phyloP scores from a whole-genome alignment of 2,797 vertebrate species.

The Manis javanica region DNA sequence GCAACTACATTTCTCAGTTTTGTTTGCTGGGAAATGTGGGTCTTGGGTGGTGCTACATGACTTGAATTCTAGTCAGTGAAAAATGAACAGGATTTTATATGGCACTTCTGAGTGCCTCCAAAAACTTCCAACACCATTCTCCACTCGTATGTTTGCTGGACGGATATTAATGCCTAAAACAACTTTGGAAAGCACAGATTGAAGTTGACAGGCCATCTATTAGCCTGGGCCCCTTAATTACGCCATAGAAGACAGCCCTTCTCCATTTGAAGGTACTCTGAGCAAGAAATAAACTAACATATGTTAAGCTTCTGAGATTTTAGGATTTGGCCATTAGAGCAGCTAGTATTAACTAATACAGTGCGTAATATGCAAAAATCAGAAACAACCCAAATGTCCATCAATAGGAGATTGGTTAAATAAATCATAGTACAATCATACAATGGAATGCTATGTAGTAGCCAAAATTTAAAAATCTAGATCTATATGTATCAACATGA shows the following conservation, averaged over 20 bases:
- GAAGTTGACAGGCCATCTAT: not conserved
- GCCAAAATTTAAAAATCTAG: not conserved
- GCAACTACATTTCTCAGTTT: not conserved
- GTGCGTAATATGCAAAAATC: not conserved
- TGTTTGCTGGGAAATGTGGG: not conserved
- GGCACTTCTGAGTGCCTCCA: not conserved
- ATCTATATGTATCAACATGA: slow-evolving; percentile 7
- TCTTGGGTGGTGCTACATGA: not conserved
- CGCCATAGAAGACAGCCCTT: not conserved
- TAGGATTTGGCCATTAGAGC: not conserved
- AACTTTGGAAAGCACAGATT: not conserved
- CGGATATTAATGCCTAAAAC: not conserved
- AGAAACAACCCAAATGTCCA: not conserved
- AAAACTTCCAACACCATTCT: slow-evolving; percentile 4
- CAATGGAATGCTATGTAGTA: not conserved
- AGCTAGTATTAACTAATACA: slow-evolving; percentile 2
- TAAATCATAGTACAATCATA: not conserved
- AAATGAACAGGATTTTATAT: not conserved
- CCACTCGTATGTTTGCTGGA: not conserved
- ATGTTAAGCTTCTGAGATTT: slow-evolving; percentile 27
- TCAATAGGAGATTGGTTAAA: not conserved
- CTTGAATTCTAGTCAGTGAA: slow-evolving; percentile 19
- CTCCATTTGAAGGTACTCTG: not conserved
- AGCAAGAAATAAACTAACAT: slow-evolving; percentile 30
- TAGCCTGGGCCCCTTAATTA: not conserved